phyloP scores from a whole-genome alignment of 2,888 invertebrate species.

The Cerastoderma edule region DNA sequence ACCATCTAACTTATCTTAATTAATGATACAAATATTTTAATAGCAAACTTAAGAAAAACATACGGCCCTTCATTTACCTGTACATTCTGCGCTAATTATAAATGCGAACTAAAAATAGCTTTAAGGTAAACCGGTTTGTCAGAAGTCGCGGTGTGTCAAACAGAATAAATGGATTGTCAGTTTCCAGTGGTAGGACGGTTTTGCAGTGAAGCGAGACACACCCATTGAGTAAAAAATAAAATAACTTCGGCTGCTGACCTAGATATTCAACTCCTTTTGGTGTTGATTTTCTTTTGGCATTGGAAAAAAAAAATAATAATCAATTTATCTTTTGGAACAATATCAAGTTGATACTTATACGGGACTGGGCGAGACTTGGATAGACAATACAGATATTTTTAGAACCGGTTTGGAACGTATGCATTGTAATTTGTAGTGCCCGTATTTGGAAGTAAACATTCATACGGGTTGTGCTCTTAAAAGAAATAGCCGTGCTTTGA shows the following conservation, averaged over 20 bases:
- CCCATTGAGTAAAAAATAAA: conserved; percentile 12
- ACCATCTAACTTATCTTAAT: too few species aligned
- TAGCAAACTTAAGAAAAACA: too few species aligned
- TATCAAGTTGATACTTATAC: too few species aligned
- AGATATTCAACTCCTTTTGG: too few species aligned
- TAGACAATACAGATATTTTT: background rate
- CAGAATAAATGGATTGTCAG: conserved; percentile 18
- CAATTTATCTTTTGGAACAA: conserved; percentile 1
- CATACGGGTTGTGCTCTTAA: background rate
- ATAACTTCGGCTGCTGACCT: conserved; percentile 17
- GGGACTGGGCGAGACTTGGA: conserved; percentile 7
- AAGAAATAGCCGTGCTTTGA: too few species aligned
- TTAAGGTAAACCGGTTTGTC: conserved; percentile 61
- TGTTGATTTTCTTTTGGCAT: too few species aligned
- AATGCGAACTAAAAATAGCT: conserved; percentile 48
- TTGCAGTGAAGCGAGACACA: conserved; percentile 1
- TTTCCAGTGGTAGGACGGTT: conserved; percentile 2
- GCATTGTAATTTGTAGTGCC: background rate
- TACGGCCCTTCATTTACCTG: conserved; percentile 13
- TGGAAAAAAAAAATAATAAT: too few species aligned
- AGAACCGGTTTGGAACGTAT: background rate
- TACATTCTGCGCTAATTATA: conserved; percentile 12
- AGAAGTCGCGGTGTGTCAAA: conserved; percentile 30
- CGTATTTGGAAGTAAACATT: background rate
- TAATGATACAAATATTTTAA: too few species aligned